Base-by-base conservation (phyloP, 2,113 vertebrate species). In the Brachyistius frenatus region DNA sequence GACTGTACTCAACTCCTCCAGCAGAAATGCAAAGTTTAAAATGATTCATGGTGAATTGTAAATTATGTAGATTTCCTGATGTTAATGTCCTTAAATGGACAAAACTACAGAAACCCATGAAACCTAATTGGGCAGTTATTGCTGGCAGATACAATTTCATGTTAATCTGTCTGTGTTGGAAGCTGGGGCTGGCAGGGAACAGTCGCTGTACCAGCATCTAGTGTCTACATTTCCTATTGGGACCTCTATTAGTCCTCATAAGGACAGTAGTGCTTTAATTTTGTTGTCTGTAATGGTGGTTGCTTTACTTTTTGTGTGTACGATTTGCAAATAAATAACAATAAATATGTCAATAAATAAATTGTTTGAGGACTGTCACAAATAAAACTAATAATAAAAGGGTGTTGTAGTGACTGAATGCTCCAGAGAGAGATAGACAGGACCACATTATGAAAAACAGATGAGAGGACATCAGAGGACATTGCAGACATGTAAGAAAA, bases 331-430 rank as follows among this genome's bases (percentile, higher is more conserved):
- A 63, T 57, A 60, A 82, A 85, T 76, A 76, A 23, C 23, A 23
- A 64, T 56, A 56, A 49, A 66, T 15, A 74, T 4, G 44, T 41
- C 11, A 1, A 69, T 2, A 69, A 80, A 78, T 78, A 76, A 58
- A 76, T 79, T 75, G 7, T 5, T 75, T 73, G 0, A 9, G 8
- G 11, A 3, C 1, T 39, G 9, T 58, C 30, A 67, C 73, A 52
- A 78, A 71, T 78, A 70, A 36, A 61, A 63, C 33, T 3, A 58
- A 58, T n/a, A 72, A 61, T 67, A 60, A 44, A 33, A 58, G 47
- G 44, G 10, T 32, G 60, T 7, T 72, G 58, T 66, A 37, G 10
- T 63, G 37, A 47, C 44, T 49, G 1, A 32, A 53, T 31, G 33
- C 39, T 23, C 23, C 23, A 23, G 23, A 23, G 23, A 39, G 50